Conservation (phyloP, 2,888 invertebrate species). For the Agelastica alni region DNA sequence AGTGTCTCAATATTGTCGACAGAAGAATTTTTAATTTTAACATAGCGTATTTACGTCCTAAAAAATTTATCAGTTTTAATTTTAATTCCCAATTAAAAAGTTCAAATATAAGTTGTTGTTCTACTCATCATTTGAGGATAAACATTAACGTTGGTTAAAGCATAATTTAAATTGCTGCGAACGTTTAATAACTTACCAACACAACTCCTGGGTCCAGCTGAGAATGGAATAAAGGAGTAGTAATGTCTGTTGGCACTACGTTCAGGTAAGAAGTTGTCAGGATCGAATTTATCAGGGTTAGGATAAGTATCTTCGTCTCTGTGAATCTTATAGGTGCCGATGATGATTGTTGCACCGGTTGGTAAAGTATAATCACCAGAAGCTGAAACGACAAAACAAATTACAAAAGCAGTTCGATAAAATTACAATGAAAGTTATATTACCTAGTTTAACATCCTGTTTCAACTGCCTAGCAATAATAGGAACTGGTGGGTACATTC, state of each 20-base stretch:
- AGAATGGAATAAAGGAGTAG: slow-evolving; percentile 80
- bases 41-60: slow-evolving; percentile 81
- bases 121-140: not conserved
- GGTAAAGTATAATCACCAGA: slow-evolving; percentile 69
- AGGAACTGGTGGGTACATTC: slow-evolving; percentile 81
- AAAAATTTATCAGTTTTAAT: too few relatives aligned
- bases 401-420: not conserved
- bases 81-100: too few relatives aligned
- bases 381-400: slow-evolving; percentile 54
- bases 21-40: slow-evolving; percentile 75
- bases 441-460: slow-evolving; percentile 70
- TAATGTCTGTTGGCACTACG: slow-evolving; percentile 75
- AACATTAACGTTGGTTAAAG: not conserved
- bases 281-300: slow-evolving; percentile 73
- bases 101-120: slow-evolving; percentile 14
- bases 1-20: slow-evolving; percentile 73
- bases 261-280: slow-evolving; percentile 80
- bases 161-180: too few relatives aligned
- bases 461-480: slow-evolving; percentile 74
- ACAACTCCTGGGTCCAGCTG: slow-evolving; percentile 80
- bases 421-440: too few relatives aligned
- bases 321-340: slow-evolving; percentile 71
- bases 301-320: slow-evolving; percentile 69
- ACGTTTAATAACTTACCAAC: slow-evolving; percentile 68
- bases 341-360: slow-evolving; percentile 70